phyloP scores from a whole-genome alignment of 2,888 invertebrate genomes.

The Pristionchus mayeri region DNA sequence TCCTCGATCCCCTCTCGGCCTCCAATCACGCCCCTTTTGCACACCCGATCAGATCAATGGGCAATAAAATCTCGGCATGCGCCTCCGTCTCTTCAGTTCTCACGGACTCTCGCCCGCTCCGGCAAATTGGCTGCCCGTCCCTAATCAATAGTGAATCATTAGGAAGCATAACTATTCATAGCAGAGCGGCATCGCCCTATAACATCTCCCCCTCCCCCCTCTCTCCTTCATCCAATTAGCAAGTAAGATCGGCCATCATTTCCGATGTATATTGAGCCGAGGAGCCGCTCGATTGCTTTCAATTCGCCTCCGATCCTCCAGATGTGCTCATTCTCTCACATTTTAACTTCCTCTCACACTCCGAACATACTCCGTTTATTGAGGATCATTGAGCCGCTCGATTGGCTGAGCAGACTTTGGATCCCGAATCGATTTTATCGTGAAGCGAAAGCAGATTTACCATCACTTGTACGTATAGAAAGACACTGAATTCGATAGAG shows the following conservation, averaged over 20 bases:
- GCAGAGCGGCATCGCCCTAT: no score
- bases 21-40: no score
- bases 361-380: constrained; percentile 5
- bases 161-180: constrained; percentile 34
- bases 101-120: not conserved
- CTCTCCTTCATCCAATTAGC: not conserved
- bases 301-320: not conserved
- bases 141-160: constrained; percentile 44
- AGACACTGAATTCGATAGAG: no score
- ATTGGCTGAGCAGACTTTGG: not conserved
- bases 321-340: constrained; percentile 34
- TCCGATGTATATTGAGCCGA: constrained; percentile 5
- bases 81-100: not conserved
- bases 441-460: no score
- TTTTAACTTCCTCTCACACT: constrained; percentile 39
- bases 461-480: no score
- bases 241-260: not conserved
- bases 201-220: not conserved
- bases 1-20: no score
- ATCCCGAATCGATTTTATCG: no score
- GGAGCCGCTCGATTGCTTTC: not conserved
- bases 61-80: constrained; percentile 29
- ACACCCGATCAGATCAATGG: not conserved
- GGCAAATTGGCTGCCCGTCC: not conserved
- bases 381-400: not conserved